Evolutionary conservation across 2,888 invertebrate species (phyloP).

Genomic region (Lepeophtheirus nordmannii): DNA sequence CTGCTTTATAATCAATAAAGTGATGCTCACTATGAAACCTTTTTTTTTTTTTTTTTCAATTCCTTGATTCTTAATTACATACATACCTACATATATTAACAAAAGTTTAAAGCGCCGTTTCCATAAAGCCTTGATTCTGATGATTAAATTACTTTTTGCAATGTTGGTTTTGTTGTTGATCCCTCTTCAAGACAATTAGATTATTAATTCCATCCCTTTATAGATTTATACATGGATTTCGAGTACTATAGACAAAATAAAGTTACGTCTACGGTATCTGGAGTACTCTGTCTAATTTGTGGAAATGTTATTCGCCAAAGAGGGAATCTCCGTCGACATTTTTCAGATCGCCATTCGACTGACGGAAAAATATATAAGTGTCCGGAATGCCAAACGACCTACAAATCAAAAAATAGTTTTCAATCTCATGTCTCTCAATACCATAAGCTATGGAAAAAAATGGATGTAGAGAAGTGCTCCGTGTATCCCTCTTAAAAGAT

Average conservation of each 20-base stretch:
- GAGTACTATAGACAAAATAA: constrained; percentile 2
- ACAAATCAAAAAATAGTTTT: background rate
- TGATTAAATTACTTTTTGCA: too few species aligned
- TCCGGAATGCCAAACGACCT: background rate
- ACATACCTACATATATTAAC: too few species aligned
- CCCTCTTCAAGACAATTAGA: too few species aligned
- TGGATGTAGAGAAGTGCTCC: background rate
- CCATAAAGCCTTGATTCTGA: too few species aligned
- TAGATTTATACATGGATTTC: constrained; percentile 1
- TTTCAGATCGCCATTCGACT: background rate
- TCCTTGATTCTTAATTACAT: too few species aligned
- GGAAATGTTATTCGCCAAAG: constrained; percentile 15
- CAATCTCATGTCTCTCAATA: background rate
- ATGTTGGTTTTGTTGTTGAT: too few species aligned
- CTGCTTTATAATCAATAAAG: too few species aligned
- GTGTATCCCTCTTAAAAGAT: background rate
- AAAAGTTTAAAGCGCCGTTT: too few species aligned
- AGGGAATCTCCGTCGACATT: constrained; percentile 6
- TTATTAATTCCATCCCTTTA: background rate
- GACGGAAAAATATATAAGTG: constrained; percentile 2
- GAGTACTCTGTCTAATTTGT: constrained; percentile 14
- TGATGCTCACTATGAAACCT: too few species aligned
- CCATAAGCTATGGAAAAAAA: background rate
- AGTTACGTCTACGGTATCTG: background rate
- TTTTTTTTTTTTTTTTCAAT: too few species aligned